These are phyloP conservation scores for Alces alces DNA, from an alignment of 2,113 vertebrate species.

Conservation along the genomic window DNA sequence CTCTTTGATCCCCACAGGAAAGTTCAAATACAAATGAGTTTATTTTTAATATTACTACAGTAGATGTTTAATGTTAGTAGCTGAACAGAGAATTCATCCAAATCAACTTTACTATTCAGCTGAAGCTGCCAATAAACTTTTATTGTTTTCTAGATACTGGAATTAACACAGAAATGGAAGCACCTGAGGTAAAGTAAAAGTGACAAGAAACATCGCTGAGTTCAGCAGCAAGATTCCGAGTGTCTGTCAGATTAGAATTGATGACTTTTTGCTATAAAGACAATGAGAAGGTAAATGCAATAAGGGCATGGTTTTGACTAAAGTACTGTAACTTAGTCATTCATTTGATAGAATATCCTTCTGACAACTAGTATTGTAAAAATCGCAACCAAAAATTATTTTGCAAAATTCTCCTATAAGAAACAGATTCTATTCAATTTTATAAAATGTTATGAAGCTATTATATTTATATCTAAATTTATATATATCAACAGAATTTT, in stretches of 20 bases:
- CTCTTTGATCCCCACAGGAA: neutral
- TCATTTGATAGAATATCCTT: conserved; percentile 52
- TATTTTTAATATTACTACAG: neutral
- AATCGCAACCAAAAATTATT: conserved; percentile 33
- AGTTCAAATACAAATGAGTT: conserved; percentile 12
- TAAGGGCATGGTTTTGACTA: conserved; percentile 56
- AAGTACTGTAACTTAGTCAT: conserved; percentile 39
- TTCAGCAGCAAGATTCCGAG: conserved; percentile 52
- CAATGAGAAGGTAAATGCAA: conserved; percentile 30
- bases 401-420: conserved; percentile 32
- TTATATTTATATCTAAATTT: neutral
- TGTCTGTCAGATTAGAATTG: conserved; percentile 61
- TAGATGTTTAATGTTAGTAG: conserved; percentile 21
- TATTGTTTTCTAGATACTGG: neutral
- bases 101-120: neutral
- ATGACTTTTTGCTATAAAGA: conserved; percentile 27
- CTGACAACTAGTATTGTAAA: conserved; percentile 47
- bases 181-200: neutral
- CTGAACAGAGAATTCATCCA: neutral
- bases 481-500: neutral
- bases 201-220: conserved; percentile 45
- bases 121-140: neutral
- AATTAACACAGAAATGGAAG: neutral
- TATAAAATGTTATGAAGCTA: neutral
- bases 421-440: conserved; percentile 1